Evolutionary conservation across 2,113 vertebrate genomes (phyloP).

Genomic region (Bufo bufo): DNA sequence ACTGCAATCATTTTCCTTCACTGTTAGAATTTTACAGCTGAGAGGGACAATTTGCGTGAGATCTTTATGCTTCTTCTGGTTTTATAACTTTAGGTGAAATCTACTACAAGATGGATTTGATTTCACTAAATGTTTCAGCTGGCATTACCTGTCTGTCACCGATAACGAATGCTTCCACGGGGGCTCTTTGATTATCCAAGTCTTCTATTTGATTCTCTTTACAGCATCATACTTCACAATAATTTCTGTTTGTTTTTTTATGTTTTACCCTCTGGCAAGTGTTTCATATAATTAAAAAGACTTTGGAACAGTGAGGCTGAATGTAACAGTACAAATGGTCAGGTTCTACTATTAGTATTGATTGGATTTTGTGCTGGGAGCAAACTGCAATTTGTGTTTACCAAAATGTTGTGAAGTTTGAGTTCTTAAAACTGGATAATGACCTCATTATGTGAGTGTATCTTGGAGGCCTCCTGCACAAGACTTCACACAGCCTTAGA

Average conservation of each 20-base stretch:
- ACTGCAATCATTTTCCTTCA: background rate
- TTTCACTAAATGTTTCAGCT: conserved; percentile 68
- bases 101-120: conserved; percentile 67
- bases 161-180: conserved; percentile 65
- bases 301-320: conserved; percentile 57
- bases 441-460: background rate
- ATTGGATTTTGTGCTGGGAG: conserved; percentile 45
- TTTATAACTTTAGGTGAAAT: conserved; percentile 66
- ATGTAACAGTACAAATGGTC: conserved; percentile 43
- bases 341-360: conserved; percentile 34
- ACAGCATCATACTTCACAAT: conserved; percentile 55
- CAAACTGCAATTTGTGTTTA: conserved; percentile 1
- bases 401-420: background rate
- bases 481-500: background rate
- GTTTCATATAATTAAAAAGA: conserved; percentile 58
- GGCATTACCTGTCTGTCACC: conserved; percentile 67
- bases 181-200: conserved; percentile 57
- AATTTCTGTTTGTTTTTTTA: conserved; percentile 55
- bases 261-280: conserved; percentile 56
- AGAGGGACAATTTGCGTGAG: background rate
- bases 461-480: background rate
- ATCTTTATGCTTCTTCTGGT: conserved; percentile 36
- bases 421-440: conserved; percentile 12
- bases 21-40: background rate
- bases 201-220: conserved; percentile 62